Evolutionary conservation across 30 jellyfish, hydroid and myxozoan genomes (phyloP), one percentile per base, ranked within the genome.

Genomic region (Turritopsis rubra): DNA sequence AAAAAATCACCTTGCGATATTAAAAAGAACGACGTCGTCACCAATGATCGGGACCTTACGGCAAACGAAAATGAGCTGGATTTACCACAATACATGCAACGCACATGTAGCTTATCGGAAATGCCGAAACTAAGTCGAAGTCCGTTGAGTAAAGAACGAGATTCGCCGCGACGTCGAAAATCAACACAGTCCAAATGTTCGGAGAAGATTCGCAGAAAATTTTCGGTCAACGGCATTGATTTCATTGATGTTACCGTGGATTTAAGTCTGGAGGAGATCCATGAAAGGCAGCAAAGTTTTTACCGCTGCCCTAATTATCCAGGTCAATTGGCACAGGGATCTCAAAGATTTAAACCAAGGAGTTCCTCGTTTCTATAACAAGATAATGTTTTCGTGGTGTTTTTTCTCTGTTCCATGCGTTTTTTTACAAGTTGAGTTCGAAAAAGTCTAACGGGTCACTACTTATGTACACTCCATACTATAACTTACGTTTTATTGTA

Each of bases 191-290:
- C 77, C 9, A 68, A 68, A 68, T 27, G 21, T 0, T 23, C 31
- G 30, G 77, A 68, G 28, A 68, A 68, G 21, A 68, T 68, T n/a
- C 28, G 77, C 28, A 27, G 30, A 27, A 68, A 68, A 19, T 27
- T 68, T 68, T 68, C 77, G 19, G 30, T n/a, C 30, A 68, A 27
- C 77, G 77, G 77, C 31, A 68, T 68, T 7, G 30, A 68, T 27
- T 68, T 68, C 17, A 23, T 68, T n/a, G 77, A 68, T 68, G 30
- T 27, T 17, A n/a, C 77, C 28, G 30, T 23, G 9, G 77, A n/a
- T 1, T n/a, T 68, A 22, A 7, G 23, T 68, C 19, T 68, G 30
- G 77, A 68, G 31, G 77, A 68, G 30, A 68, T 68, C 77, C 77
- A 68, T 27, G 77, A 68, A 9, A 8, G 9, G 19, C 77, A 68